Percentiles rank a stretch among this genome's conserved stretches.
Evolutionary conservation across 2,113 vertebrate genomes (phyloP).

Genomic region (Oostethus manadensis): DNA sequence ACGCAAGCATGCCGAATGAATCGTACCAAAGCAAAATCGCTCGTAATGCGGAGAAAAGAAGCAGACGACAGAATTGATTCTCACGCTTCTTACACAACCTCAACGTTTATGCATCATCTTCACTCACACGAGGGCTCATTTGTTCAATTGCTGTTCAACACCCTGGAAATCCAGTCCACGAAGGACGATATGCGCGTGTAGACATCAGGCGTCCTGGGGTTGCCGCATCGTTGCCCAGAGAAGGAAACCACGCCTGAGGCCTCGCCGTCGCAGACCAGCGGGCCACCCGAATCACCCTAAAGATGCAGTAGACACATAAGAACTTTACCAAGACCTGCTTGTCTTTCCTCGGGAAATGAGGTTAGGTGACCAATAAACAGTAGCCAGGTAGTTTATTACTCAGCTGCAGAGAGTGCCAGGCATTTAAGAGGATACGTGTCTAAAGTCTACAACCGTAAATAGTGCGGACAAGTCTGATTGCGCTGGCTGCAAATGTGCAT

Average conservation of each 20-base stretch:
- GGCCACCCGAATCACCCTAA: conserved; percentile 86
- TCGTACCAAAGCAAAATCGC: background rate
- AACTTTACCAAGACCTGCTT: background rate
- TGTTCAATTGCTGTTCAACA: conserved; percentile 30
- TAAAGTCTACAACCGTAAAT: too few relatives aligned
- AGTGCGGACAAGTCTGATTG: too few relatives aligned
- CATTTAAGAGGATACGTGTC: too few relatives aligned
- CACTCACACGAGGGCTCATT: background rate
- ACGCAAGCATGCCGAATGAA: background rate
- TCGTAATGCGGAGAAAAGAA: background rate
- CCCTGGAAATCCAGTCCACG: conserved; percentile 33
- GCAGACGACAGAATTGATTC: background rate
- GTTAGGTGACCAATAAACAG: too few relatives aligned
- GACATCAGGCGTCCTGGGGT: conserved; percentile 60
- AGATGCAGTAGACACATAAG: background rate
- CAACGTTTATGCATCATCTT: background rate
- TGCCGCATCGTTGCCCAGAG: conserved; percentile 30
- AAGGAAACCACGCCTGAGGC: conserved; percentile 81
- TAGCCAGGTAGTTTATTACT: too few relatives aligned
- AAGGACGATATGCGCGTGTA: conserved; percentile 58
- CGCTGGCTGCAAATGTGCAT: too few relatives aligned
- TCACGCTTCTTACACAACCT: background rate
- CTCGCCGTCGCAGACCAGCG: conserved; percentile 73
- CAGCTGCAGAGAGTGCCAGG: too few relatives aligned
- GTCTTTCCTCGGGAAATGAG: background rate